A percentile compares a stretch with the other conserved stretches of the same genome.
Conservation (phyloP, 2,113 vertebrate genomes). For the Ammodytes marinus region DNA sequence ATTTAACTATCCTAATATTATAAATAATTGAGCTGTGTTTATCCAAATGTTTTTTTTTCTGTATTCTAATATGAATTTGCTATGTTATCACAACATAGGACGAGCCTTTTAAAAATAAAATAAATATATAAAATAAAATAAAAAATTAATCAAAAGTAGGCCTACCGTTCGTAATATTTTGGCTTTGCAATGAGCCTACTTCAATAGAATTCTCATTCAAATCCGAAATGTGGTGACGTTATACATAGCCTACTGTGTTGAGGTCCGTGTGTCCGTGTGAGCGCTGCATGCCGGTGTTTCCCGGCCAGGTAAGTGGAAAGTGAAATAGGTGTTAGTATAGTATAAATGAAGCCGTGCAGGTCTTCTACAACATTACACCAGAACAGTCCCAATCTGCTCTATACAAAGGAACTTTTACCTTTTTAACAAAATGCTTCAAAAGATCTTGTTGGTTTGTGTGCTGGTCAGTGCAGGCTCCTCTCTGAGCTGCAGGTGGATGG, state of each 20-base stretch:
- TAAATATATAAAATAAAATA: too few species aligned
- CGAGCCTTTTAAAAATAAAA: too few species aligned
- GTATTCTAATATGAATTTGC: background rate
- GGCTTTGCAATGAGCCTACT: accelerated
- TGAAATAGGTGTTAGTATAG: conserved; percentile 13
- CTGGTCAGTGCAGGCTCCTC: conserved; percentile 43
- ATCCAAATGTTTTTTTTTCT: background rate
- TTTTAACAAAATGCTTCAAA: conserved; percentile 42
- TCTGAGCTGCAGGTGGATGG: conserved; percentile 74
- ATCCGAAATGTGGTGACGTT: conserved; percentile 8
- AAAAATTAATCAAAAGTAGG: too few species aligned
- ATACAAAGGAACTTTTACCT: background rate
- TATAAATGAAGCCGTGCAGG: conserved; percentile 33
- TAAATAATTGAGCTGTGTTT: background rate
- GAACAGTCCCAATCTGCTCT: background rate
- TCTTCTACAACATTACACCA: conserved; percentile 4
- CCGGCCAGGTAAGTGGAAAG: conserved; percentile 16
- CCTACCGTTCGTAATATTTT: background rate
- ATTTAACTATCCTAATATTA: background rate
- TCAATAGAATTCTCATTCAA: background rate
- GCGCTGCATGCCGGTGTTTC: background rate
- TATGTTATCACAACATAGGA: too few species aligned
- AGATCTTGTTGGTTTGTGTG: conserved; percentile 49
- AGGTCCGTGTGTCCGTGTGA: too few species aligned
- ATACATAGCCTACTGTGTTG: too few species aligned